Conservation (phyloP, 1,140 invertebrate species). For the Ladona fulva region DNA sequence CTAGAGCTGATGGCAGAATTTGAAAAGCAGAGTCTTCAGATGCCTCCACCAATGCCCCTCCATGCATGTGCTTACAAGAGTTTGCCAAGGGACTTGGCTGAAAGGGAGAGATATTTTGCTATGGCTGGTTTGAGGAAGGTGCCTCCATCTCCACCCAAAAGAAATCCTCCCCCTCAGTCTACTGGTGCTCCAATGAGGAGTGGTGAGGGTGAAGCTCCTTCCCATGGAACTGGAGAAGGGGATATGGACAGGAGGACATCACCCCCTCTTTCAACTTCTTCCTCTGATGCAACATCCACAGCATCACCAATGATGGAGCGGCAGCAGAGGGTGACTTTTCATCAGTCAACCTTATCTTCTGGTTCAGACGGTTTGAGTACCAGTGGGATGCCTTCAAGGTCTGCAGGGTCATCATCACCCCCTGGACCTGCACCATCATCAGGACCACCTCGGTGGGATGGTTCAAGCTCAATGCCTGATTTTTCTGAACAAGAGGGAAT, state of each 20-base stretch:
- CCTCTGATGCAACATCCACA: constrained; percentile 1
- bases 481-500: constrained; percentile 6
- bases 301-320: not conserved
- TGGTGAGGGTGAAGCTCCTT: not conserved
- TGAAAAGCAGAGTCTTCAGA: constrained; percentile 1
- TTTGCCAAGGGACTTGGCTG: constrained; percentile 39
- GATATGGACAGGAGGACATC: constrained; percentile 5
- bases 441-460: constrained; percentile 18
- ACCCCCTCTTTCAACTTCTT: not conserved
- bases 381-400: not conserved
- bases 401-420: not conserved
- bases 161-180: constrained; percentile 36
- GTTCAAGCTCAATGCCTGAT: constrained; percentile 17
- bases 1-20: not conserved
- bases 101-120: constrained; percentile 9
- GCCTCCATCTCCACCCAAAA: constrained; percentile 78
- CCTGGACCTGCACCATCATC: not conserved
- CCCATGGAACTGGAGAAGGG: not conserved
- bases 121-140: constrained; percentile 37
- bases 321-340: not conserved
- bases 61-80: constrained; percentile 30
- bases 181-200: not conserved
- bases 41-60: constrained; percentile 11
- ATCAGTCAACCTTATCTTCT: not conserved
- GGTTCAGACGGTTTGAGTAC: not conserved